Evolutionary conservation across 2,888 invertebrate species (phyloP).

Genomic region (Acleris cristana): DNA sequence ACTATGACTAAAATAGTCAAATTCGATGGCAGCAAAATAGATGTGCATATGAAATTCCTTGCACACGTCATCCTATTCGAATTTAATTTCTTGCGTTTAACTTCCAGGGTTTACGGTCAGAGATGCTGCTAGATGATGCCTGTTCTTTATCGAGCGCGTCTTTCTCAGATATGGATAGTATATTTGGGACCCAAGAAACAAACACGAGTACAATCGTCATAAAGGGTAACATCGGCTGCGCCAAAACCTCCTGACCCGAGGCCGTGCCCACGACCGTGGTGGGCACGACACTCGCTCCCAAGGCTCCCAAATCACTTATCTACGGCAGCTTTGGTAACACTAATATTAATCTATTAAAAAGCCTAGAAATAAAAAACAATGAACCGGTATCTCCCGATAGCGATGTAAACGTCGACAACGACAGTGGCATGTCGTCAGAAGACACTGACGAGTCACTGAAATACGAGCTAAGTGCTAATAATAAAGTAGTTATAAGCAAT

Average conservation of each 20-base stretch:
- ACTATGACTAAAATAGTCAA: too few species aligned
- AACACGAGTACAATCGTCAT: conserved; percentile 65
- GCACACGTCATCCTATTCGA: too few species aligned
- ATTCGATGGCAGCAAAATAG: too few species aligned
- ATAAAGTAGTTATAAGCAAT: conserved; percentile 53
- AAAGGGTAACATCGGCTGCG: conserved; percentile 63
- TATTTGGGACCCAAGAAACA: conserved; percentile 66
- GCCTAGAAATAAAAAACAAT: conserved; percentile 45
- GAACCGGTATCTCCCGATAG: conserved; percentile 37
- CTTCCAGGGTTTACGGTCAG: conserved; percentile 73
- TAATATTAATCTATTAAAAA: conserved; percentile 52
- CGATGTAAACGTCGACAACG: conserved; percentile 53
- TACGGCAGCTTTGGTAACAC: conserved; percentile 75
- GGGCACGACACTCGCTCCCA: conserved; percentile 64
- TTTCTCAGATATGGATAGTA: conserved; percentile 65
- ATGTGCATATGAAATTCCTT: too few species aligned
- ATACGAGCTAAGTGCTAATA: conserved; percentile 57
- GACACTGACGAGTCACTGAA: conserved; percentile 74
- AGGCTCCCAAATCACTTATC: conserved; percentile 51
- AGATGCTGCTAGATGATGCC: conserved; percentile 70
- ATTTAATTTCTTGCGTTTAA: neutral
- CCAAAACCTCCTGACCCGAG: conserved; percentile 76
- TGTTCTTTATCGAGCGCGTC: conserved; percentile 67
- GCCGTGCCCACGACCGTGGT: conserved; percentile 65
- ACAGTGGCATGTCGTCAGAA: conserved; percentile 79